Base-by-base conservation (phyloP, 1,140 invertebrate species). In the Araneus ventricosus region DNA sequence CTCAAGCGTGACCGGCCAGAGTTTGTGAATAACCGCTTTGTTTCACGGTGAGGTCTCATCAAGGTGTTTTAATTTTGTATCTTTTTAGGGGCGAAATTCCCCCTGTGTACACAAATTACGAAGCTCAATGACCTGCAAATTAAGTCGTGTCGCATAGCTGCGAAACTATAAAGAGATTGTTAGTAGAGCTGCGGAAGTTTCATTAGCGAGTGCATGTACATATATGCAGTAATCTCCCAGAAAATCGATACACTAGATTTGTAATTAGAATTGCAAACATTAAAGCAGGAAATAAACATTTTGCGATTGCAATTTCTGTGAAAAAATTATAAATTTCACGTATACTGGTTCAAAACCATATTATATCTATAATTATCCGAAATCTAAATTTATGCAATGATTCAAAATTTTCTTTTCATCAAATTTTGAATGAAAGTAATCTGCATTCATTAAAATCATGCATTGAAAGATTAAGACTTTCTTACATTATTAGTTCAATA, bases 61-160 rank as follows among this genome's bases (percentile, higher is more conserved):
- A 80, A 30, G 67, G 41, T 79, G 70, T 82, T 52, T 90, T 90
- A 88, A 82, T 90, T 90, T 59, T 59, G 70, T 37, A 14, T 34
- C 70, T 75, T 41, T 75, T 75, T 88, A 63, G n/a, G 37, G 22
- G 2, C 17, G 27, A 88, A 45, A 41, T 34, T 70, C 30, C 14
- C 34, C 5, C 4, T 37, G 75, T 90, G 88, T 57, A 45, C 70
- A 79, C 70, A 57, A 70, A 45, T 63, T 75, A 34, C 24, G 27
- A 20, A 41, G 45, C 61, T 59, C 45, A 45, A 79, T 82, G 20
- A 27, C 24, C 37, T 27, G 37, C 88, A 79, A 90, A 79, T 80
- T 61, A 90, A 82, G 70, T 30, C 41, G 7, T 27, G n/a, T 52
- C 82, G 45, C 82, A n/a, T 75, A 75, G 30, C 34, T 75, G 17